Percentiles rank a stretch among this genome's conserved stretches.
Evolutionary conservation across 2,888 invertebrate genomes (phyloP).

Genomic region (Elmis aenea): DNA sequence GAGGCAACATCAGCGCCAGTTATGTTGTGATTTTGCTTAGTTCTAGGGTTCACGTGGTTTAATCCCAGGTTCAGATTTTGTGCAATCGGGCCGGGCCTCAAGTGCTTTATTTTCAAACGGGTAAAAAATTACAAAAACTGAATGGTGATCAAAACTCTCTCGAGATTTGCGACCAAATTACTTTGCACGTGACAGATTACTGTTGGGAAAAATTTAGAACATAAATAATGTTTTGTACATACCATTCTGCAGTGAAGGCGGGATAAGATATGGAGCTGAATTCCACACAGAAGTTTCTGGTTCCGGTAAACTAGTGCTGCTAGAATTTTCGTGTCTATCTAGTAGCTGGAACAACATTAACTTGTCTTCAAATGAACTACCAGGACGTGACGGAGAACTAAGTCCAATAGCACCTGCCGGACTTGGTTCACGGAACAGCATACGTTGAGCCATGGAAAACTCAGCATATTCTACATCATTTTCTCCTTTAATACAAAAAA

Average conservation of each 20-base stretch:
- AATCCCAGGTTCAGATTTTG: too few species aligned
- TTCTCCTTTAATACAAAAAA: slow-evolving; percentile 50
- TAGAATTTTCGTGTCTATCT: slow-evolving; percentile 46
- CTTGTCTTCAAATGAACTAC: slow-evolving; percentile 48
- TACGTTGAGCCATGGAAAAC: slow-evolving; percentile 50
- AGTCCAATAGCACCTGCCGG: slow-evolving; percentile 25
- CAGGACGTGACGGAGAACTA: slow-evolving; percentile 20
- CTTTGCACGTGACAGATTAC: neutral
- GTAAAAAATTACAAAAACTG: too few species aligned
- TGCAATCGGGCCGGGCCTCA: too few species aligned
- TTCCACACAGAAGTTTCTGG: slow-evolving; percentile 7
- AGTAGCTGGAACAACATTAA: slow-evolving; percentile 57
- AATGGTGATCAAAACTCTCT: too few species aligned
- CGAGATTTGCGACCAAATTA: too few species aligned
- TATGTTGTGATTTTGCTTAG: too few species aligned
- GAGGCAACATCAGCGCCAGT: too few species aligned
- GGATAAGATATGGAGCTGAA: slow-evolving; percentile 1
- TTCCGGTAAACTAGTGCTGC: slow-evolving; percentile 22
- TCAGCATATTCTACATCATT: slow-evolving; percentile 65
- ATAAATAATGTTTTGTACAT: neutral
- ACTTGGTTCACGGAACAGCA: slow-evolving; percentile 36
- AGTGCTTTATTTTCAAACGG: too few species aligned
- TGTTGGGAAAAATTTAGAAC: neutral
- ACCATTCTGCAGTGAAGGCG: neutral
- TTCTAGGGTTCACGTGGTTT: too few species aligned